These are phyloP conservation scores for Theretra japonica DNA, from an alignment of 2,888 invertebrate genomes.

Conservation along the genomic window DNA sequence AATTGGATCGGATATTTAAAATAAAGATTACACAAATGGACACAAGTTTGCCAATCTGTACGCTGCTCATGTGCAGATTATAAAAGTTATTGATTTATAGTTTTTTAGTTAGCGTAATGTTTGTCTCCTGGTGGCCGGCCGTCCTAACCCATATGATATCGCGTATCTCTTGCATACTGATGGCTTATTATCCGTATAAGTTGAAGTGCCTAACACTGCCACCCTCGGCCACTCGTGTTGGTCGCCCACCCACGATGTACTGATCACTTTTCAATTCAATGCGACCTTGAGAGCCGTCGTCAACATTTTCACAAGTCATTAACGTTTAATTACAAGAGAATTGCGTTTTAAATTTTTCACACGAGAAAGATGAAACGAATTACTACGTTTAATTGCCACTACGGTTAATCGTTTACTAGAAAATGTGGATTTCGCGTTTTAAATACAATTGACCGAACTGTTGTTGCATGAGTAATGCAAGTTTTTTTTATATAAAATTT, in stretches of 20 bases:
- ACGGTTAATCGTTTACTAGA: background rate
- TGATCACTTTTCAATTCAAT: background rate
- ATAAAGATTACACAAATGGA: background rate
- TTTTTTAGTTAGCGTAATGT: background rate
- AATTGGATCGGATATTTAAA: no score
- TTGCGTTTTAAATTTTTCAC: background rate
- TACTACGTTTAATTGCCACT: background rate
- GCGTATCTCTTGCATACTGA: slow-evolving; percentile 48
- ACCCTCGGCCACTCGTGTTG: slow-evolving; percentile 11
- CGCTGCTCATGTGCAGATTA: background rate
- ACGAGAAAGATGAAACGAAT: background rate
- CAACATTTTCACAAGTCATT: background rate
- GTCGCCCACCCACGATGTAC: slow-evolving; percentile 36
- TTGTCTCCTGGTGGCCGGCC: slow-evolving; percentile 11
- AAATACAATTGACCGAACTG: no score
- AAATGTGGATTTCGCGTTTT: no score
- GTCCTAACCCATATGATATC: slow-evolving; percentile 14
- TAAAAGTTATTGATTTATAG: slow-evolving; percentile 18
- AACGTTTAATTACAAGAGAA: background rate
- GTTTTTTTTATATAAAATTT: no score
- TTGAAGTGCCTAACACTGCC: background rate
- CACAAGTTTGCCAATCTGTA: background rate
- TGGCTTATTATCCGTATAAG: slow-evolving; percentile 44
- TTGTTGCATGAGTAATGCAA: no score
- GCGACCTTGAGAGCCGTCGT: background rate